phyloP scores from a whole-genome alignment of 2,797 vertebrate species.

The Falco biarmicus region DNA sequence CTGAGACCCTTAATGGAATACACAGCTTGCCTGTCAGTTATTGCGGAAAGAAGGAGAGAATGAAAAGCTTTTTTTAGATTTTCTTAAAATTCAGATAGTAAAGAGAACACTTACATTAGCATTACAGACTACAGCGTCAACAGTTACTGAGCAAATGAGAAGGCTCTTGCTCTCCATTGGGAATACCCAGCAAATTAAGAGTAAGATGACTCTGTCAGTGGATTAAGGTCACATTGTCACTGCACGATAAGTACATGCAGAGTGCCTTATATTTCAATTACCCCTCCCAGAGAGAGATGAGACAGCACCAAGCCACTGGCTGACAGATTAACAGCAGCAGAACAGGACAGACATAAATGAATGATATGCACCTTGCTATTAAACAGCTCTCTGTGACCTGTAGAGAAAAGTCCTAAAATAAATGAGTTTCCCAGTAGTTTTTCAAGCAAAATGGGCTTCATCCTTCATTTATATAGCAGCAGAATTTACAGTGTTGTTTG shows the following conservation, averaged over 20 bases:
- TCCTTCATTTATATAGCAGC: background rate
- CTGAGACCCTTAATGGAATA: background rate
- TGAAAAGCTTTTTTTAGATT: background rate
- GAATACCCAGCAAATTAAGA: background rate
- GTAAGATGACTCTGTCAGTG: background rate
- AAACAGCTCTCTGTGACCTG: background rate
- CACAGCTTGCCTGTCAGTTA: background rate
- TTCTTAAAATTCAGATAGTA: background rate
- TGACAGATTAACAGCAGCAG: background rate
- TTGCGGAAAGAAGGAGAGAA: background rate
- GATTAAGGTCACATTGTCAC: conserved; percentile 36
- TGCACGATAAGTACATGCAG: background rate
- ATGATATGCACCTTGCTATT: background rate
- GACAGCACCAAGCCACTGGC: background rate
- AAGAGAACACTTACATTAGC: background rate
- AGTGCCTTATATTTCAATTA: background rate
- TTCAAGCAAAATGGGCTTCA: background rate
- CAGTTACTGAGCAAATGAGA: background rate
- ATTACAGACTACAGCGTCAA: background rate
- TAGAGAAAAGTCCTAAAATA: background rate
- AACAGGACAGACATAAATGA: background rate
- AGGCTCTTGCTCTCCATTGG: background rate
- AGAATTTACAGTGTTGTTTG: background rate
- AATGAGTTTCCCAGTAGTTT: background rate
- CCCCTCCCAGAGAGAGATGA: background rate